Base-by-base conservation (phyloP, 2,888 invertebrate genomes). In the Liopterus haemorrhoidalis region DNA sequence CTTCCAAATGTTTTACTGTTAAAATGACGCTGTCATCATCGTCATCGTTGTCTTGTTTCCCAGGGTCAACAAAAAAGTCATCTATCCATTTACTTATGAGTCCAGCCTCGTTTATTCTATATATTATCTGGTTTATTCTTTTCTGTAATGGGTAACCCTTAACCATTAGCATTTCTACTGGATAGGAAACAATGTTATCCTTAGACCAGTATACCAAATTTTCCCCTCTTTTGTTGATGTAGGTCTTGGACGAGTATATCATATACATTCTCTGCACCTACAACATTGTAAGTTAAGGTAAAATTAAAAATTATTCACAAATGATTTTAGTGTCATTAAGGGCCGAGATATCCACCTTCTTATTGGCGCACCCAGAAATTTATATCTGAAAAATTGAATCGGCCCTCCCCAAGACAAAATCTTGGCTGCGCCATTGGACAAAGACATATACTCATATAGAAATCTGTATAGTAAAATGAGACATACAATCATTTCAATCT, bases 61-160 rank as follows among this genome's bases (percentile, higher is more conserved):
- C 37, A 18, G 12, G 15, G 12, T 49, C 33, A 11, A 52, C 47
- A 30, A 56, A 52, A 28, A 57, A 55, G 16, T 53, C 48, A 21
- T 52, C 47, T 32, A 54, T 51, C 54, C 61, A 58, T 48, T 57
- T 53, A 4, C 45, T 18, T 2, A 60, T 49, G 6, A 62, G 44
- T n/a, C 62, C 66, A n/a, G 57, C 58, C 3, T 57, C 56, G n/a
- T 55, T 54, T 4, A 64, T 56, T 27, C 58, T 46, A 19, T 54
- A 48, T 4, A 67, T 53, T 22, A 62, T 46, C 4, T 41, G 30
- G 39, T 62, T 54, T 37, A 67, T 58, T 32, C 49, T 38, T 2
- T 53, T 42, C 12, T 51, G 56, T 8, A 64, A 52, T 18, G 60
- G 63, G 52, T 64, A 64, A 3, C 65, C 65, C 51, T 63, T 63